A percentile compares a stretch with the other conserved stretches of the same genome.
Evolutionary conservation across 2,888 invertebrate genomes (phyloP).

Genomic region (Glyphotaelius pellucidus): DNA sequence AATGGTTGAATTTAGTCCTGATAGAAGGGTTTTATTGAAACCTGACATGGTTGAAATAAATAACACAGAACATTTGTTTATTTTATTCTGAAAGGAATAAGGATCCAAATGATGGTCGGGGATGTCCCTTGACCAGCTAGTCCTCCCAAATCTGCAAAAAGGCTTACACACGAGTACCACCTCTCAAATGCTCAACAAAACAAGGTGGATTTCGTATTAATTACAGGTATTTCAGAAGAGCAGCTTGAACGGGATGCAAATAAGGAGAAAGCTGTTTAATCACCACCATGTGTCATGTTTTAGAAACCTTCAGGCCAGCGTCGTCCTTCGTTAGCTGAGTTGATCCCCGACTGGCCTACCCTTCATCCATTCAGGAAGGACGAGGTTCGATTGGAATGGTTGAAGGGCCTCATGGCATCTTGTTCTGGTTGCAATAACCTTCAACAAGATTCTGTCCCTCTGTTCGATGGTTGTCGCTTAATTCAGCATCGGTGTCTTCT

Average conservation of each 20-base stretch:
- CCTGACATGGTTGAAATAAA: not conserved
- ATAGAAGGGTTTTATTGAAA: not conserved
- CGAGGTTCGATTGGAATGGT: slow-evolving; percentile 84
- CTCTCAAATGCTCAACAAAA: not conserved
- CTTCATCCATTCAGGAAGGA: slow-evolving; percentile 89
- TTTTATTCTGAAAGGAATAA: not conserved
- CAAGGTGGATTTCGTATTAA: not conserved
- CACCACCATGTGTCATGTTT: slow-evolving; percentile 50
- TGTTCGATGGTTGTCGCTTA: slow-evolving; percentile 36
- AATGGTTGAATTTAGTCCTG: not conserved
- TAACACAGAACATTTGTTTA: not conserved
- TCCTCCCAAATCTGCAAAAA: not conserved
- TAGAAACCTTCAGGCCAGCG: slow-evolving; percentile 74
- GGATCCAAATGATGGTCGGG: not conserved
- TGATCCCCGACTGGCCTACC: slow-evolving; percentile 97
- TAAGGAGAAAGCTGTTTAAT: not conserved
- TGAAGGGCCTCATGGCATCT: slow-evolving; percentile 61
- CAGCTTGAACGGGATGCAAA: not conserved
- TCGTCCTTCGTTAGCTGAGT: slow-evolving; percentile 94
- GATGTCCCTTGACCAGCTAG: not conserved
- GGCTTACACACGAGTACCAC: too few species aligned
- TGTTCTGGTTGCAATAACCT: slow-evolving; percentile 4
- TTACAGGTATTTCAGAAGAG: not conserved
- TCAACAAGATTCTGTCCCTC: not conserved
- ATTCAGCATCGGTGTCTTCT: slow-evolving; percentile 14